phyloP scores from a whole-genome alignment of 2,888 invertebrate species.

The Villa cingulata region DNA sequence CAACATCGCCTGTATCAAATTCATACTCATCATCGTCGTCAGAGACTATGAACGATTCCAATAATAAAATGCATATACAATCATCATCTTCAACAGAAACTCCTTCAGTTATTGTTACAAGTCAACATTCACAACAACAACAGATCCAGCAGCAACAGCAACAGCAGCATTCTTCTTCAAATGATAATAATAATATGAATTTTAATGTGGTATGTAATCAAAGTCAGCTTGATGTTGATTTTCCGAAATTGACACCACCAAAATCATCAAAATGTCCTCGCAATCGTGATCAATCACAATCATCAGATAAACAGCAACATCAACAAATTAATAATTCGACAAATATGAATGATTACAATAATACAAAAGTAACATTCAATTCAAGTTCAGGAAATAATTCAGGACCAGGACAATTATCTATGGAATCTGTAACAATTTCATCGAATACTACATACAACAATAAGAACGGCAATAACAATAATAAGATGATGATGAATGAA shows the following conservation, averaged over 20 bases:
- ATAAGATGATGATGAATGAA: constrained; percentile 6
- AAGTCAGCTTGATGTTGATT: constrained; percentile 29
- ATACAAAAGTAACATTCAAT: constrained; percentile 13
- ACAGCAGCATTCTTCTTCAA: constrained; percentile 18
- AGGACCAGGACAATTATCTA: too few species aligned
- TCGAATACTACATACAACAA: constrained; percentile 3
- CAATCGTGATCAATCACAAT: constrained; percentile 11
- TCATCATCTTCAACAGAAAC: constrained; percentile 24
- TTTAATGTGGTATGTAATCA: constrained; percentile 25
- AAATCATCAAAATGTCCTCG: constrained; percentile 30
- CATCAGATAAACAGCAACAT: constrained; percentile 3
- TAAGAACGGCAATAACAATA: constrained; percentile 1
- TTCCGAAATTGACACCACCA: constrained; percentile 35
- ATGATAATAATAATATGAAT: constrained; percentile 6
- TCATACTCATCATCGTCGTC: constrained; percentile 19
- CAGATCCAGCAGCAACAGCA: constrained; percentile 24
- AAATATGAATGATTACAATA: constrained; percentile 5
- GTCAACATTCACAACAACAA: constrained; percentile 25
- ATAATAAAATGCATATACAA: constrained; percentile 25
- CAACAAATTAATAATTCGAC: constrained; percentile 8
- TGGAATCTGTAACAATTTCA: not conserved
- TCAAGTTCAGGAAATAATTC: constrained; percentile 12
- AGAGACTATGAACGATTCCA: constrained; percentile 21
- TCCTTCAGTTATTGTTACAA: constrained; percentile 31
- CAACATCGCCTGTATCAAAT: constrained; percentile 16